Percentiles rank a stretch among this genome's conserved stretches.
Conservation (phyloP, 1,140 invertebrate genomes). For the Patella vulgata region DNA sequence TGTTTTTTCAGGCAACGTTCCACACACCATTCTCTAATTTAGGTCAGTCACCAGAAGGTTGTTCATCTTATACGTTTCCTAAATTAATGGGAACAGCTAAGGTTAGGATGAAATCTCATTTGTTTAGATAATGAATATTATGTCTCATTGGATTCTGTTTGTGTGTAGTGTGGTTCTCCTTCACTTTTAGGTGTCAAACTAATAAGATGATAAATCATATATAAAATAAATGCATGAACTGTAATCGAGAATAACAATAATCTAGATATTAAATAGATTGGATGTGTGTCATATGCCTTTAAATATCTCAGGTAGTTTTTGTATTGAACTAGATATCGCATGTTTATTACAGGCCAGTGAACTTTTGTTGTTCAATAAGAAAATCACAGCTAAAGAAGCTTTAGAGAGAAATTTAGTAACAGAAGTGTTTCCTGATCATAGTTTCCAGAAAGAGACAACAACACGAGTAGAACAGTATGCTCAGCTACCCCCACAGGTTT, state of each 20-base stretch:
- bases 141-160: too few species aligned
- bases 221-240: too few species aligned
- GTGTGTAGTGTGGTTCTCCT: too few species aligned
- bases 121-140: too few species aligned
- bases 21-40: constrained; percentile 84
- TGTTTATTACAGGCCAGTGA: constrained; percentile 76
- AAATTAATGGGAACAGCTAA: constrained; percentile 81
- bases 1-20: constrained; percentile 79
- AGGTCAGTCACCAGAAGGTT: constrained; percentile 84
- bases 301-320: too few species aligned
- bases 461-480: constrained; percentile 49
- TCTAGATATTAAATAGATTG: too few species aligned
- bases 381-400: constrained; percentile 81
- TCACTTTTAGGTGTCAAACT: too few species aligned
- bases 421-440: constrained; percentile 73
- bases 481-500: constrained; percentile 54
- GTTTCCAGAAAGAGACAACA: constrained; percentile 71
- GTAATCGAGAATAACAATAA: too few species aligned
- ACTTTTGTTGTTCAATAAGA: constrained; percentile 83
- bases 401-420: constrained; percentile 77
- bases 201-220: too few species aligned
- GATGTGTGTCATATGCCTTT: too few species aligned
- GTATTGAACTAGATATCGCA: too few species aligned
- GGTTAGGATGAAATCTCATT: constrained; percentile 65
- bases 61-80: constrained; percentile 86